Evolutionary conservation across 2,113 vertebrate genomes (phyloP).

Genomic region (Anthoscopus minutus): DNA sequence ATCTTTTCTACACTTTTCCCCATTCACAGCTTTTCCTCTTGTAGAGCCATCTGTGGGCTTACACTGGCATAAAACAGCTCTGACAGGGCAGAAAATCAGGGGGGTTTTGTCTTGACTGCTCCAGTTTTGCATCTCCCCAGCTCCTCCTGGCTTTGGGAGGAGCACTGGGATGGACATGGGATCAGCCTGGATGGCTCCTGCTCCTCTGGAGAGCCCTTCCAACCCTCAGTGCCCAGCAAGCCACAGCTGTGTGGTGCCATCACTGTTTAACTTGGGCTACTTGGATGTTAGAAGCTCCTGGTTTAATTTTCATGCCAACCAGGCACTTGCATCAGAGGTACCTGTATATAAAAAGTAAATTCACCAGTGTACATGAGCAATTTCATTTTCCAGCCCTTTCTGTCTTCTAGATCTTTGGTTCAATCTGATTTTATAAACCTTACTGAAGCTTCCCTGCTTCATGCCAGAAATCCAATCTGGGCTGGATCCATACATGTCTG

Average conservation of each 20-base stretch:
- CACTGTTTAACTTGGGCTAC: accelerated
- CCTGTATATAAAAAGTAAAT: neutral
- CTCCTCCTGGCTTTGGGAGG: neutral
- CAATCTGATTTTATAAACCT: neutral
- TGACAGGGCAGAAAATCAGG: neutral
- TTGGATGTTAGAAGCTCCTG: neutral
- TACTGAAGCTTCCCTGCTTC: neutral
- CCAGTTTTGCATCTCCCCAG: neutral
- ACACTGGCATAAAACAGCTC: neutral
- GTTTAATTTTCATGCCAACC: neutral
- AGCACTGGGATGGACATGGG: accelerated
- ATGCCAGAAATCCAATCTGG: neutral
- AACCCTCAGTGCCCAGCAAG: neutral
- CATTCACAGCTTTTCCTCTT: neutral
- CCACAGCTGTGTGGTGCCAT: accelerated
- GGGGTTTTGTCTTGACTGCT: neutral
- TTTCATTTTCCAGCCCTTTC: neutral
- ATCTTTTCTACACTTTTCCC: neutral
- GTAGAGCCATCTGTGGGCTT: accelerated
- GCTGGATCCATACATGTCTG: neutral
- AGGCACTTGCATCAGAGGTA: neutral
- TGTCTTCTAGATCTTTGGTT: neutral
- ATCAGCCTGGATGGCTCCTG: neutral
- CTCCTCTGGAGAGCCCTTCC: neutral
- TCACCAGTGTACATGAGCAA: neutral